phyloP scores from a whole-genome alignment of 2,113 vertebrate species.

The Chloropsis hardwickii region DNA sequence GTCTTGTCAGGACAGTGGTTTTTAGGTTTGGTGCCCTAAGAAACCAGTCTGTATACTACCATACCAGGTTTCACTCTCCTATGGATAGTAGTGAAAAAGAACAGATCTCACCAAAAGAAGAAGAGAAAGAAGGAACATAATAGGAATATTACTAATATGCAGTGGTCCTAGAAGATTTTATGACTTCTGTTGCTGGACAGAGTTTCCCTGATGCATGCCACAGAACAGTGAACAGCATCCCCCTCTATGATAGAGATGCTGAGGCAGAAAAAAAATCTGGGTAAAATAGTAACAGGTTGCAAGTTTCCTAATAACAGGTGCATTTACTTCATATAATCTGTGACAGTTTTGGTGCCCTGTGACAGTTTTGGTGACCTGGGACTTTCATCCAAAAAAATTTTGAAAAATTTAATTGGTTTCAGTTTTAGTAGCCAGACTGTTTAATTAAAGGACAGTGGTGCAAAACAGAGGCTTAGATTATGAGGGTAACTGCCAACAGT shows the following conservation, averaged over 20 bases:
- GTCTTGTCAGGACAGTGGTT: neutral
- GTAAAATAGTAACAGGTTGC: neutral
- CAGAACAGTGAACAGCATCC: neutral
- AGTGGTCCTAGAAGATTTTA: neutral
- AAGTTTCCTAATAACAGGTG: neutral
- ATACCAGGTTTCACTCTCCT: neutral
- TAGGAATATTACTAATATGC: neutral
- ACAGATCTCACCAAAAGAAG: neutral
- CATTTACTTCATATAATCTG: neutral
- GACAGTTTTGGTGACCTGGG: neutral
- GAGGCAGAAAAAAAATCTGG: neutral
- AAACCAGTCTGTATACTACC: neutral
- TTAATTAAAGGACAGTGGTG: neutral
- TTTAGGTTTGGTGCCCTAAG: neutral
- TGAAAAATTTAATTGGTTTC: neutral
- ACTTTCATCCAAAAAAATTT: neutral
- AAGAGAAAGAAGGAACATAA: neutral
- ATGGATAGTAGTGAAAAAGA: neutral
- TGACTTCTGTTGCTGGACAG: neutral
- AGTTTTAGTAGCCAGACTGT: neutral
- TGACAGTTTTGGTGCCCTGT: neutral
- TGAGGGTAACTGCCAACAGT: neutral
- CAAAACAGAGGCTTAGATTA: neutral
- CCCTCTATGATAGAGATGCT: neutral
- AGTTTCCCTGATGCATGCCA: neutral